phyloP scores from a whole-genome alignment of 2,888 invertebrate species.

The Hypercompe scribonia region DNA sequence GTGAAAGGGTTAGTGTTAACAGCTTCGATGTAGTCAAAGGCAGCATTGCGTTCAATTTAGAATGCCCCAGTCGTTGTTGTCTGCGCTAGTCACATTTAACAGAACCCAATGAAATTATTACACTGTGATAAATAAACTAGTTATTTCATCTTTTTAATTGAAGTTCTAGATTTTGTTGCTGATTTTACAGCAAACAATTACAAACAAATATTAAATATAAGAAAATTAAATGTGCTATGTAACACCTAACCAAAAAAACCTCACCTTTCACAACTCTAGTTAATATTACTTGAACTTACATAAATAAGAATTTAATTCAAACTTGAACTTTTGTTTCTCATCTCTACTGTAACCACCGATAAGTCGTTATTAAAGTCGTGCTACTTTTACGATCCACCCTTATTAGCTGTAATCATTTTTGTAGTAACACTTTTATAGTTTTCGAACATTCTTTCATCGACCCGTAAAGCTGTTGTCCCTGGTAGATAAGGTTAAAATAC shows the following conservation, averaged over 20 bases:
- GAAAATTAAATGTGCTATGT: no score
- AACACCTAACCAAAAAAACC: no score
- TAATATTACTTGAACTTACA: not conserved
- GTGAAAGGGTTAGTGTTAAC: conserved; percentile 11
- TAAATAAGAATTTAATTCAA: not conserved
- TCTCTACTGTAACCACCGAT: not conserved
- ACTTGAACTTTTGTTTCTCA: not conserved
- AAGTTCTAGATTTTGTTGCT: not conserved
- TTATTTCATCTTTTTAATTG: not conserved
- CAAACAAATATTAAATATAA: no score
- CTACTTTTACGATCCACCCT: conserved; percentile 26
- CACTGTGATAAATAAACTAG: not conserved
- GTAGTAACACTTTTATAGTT: conserved; percentile 49
- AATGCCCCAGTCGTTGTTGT: not conserved
- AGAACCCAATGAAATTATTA: not conserved
- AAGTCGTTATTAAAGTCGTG: not conserved
- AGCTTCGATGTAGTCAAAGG: not conserved
- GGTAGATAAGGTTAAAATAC: conserved; percentile 56
- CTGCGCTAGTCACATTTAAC: not conserved
- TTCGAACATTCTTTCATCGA: conserved; percentile 38
- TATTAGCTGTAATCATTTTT: conserved; percentile 38
- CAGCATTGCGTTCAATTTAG: no score
- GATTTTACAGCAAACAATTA: not conserved
- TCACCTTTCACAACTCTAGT: not conserved
- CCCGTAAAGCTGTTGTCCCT: conserved; percentile 45